These are phyloP conservation scores for Prionace glauca DNA, from an alignment of 2,797 vertebrate species.

Conservation along the genomic window DNA sequence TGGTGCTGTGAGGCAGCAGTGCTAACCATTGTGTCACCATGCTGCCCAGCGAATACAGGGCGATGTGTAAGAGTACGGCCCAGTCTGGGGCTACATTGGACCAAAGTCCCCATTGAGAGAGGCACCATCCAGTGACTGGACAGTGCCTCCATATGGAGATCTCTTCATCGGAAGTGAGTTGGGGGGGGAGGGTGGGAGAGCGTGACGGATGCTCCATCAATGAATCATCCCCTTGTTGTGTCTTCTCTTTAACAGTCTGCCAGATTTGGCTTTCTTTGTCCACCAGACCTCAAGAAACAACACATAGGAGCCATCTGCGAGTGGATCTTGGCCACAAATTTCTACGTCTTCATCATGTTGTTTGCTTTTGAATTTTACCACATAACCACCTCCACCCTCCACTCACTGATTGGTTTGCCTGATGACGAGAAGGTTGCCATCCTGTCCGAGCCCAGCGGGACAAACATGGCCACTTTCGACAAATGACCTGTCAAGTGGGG, in stretches of 20 bases:
- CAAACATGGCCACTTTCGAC: neutral
- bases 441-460: neutral
- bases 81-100: too few relatives aligned
- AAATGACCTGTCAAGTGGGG: neutral
- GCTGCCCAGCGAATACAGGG: too few relatives aligned
- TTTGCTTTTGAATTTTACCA: slow-evolving; percentile 12
- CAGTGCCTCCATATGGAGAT: neutral
- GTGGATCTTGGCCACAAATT: slow-evolving; percentile 26
- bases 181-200: neutral
- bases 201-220: neutral
- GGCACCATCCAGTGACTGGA: neutral
- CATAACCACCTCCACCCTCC: neutral
- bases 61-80: too few relatives aligned
- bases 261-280: slow-evolving; percentile 10
- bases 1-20: too few relatives aligned
- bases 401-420: neutral
- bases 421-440: slow-evolving; percentile 24
- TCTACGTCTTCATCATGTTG: slow-evolving; percentile 8
- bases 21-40: too few relatives aligned
- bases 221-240: neutral
- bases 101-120: neutral
- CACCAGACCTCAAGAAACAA: neutral
- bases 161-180: neutral
- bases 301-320: slow-evolving; percentile 25
- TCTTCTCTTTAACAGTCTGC: neutral